These are phyloP conservation scores for Megaceryle maxima DNA, from an alignment of 2,113 vertebrate species.

Conservation along the genomic window DNA sequence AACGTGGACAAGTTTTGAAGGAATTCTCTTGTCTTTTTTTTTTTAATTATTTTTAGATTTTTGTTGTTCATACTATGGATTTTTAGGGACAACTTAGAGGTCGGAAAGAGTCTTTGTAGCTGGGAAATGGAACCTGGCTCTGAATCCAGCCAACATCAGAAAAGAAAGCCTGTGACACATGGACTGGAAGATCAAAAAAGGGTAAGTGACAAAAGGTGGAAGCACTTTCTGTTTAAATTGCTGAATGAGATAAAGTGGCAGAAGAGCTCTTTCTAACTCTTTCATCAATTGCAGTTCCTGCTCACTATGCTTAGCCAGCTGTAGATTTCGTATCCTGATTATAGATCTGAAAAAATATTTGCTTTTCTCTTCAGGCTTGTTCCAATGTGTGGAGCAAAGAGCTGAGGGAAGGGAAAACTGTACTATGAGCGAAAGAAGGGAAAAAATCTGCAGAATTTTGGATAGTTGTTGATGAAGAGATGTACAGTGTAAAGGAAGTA, in stretches of 20 bases:
- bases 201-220: conserved; percentile 79
- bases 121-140: conserved; percentile 90
- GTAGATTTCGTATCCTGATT: neutral
- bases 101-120: conserved; percentile 60
- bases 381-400: neutral
- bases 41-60: conserved; percentile 11
- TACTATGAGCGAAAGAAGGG: neutral
- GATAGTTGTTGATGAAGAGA: neutral
- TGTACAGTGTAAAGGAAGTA: neutral
- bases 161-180: conserved; percentile 88
- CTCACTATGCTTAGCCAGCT: neutral
- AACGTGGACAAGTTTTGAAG: conserved; percentile 67
- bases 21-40: neutral
- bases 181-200: conserved; percentile 97
- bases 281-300: neutral
- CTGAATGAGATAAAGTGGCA: neutral
- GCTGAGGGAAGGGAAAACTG: neutral
- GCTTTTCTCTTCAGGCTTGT: neutral
- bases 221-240: conserved; percentile 9
- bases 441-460: neutral
- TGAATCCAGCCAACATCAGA: conserved; percentile 86
- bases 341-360: neutral
- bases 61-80: conserved; percentile 66
- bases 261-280: neutral
- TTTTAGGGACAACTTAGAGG: conserved; percentile 62